These are phyloP conservation scores for Anaspis maculata DNA, from an alignment of 2,888 invertebrate species.

Conservation along the genomic window DNA sequence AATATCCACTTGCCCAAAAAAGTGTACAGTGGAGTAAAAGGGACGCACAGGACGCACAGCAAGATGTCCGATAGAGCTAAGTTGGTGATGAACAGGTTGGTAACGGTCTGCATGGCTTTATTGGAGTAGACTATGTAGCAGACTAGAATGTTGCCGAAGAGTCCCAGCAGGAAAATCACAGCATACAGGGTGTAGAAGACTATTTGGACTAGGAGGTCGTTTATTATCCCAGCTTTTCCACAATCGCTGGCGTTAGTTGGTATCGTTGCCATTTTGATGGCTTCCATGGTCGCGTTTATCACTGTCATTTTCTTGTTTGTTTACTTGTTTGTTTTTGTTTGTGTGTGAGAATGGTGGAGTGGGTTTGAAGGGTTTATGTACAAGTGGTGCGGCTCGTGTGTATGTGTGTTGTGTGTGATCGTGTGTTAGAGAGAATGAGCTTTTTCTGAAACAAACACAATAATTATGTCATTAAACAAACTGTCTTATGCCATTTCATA, in stretches of 20 bases:
- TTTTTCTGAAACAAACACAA: slow-evolving; percentile 14
- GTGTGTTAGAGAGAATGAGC: too few relatives aligned
- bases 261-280: slow-evolving; percentile 11
- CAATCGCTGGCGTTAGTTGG: slow-evolving; percentile 11
- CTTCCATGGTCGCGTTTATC: slow-evolving; percentile 16
- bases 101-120: slow-evolving; percentile 95
- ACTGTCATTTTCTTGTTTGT: slow-evolving; percentile 18
- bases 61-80: slow-evolving; percentile 91
- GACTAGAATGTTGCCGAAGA: slow-evolving; percentile 84
- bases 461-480: too few relatives aligned
- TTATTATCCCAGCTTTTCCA: slow-evolving; percentile 46
- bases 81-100: slow-evolving; percentile 95
- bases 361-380: neutral
- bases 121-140: slow-evolving; percentile 90
- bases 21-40: slow-evolving; percentile 92
- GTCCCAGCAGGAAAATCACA: slow-evolving; percentile 78
- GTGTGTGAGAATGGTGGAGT: slow-evolving; percentile 1
- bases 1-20: slow-evolving; percentile 91
- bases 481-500: too few relatives aligned
- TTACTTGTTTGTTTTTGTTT: slow-evolving; percentile 3
- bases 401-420: too few relatives aligned
- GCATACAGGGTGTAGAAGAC: slow-evolving; percentile 72
- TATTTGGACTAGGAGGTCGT: slow-evolving; percentile 57
- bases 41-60: slow-evolving; percentile 86
- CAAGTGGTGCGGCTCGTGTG: too few relatives aligned